Conservation (phyloP, 2,888 invertebrate species). For the Leistus spinibarbis region DNA sequence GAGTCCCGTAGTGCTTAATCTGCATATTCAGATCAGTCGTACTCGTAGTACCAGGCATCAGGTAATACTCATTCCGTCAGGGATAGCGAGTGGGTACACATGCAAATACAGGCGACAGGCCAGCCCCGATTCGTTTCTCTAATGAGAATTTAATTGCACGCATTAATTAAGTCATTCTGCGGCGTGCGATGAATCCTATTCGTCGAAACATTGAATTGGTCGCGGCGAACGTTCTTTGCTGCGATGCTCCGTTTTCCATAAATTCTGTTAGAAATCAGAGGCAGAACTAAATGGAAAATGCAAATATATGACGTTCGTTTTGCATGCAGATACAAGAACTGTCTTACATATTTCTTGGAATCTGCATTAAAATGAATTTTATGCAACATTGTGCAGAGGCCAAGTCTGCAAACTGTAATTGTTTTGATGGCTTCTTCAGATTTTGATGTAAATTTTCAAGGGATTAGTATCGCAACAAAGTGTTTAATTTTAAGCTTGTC, state of each 20-base stretch:
- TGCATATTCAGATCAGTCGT: constrained; percentile 52
- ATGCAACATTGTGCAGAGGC: not conserved
- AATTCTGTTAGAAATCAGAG: not conserved
- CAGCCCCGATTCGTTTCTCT: constrained; percentile 50
- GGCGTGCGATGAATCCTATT: not conserved
- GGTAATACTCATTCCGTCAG: not conserved
- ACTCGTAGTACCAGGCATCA: not conserved
- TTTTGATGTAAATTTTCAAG: not conserved
- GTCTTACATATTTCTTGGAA: not conserved
- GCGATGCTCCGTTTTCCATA: not conserved
- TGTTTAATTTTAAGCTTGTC: too few species aligned
- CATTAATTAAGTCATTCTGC: constrained; percentile 48
- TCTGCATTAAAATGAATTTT: not conserved
- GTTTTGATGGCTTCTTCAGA: not conserved
- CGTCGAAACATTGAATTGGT: not conserved
- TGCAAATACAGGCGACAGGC: constrained; percentile 32
- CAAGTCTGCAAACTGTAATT: not conserved
- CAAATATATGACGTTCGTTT: not conserved
- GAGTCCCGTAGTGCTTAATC: constrained; percentile 51
- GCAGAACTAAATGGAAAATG: not conserved
- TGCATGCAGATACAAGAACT: not conserved
- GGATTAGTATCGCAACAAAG: too few species aligned
- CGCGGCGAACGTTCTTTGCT: not conserved
- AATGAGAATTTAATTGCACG: constrained; percentile 53
- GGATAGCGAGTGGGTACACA: not conserved